Evolutionary conservation across 2,797 vertebrate genomes (phyloP).

Genomic region (Protosalanx chinensis): DNA sequence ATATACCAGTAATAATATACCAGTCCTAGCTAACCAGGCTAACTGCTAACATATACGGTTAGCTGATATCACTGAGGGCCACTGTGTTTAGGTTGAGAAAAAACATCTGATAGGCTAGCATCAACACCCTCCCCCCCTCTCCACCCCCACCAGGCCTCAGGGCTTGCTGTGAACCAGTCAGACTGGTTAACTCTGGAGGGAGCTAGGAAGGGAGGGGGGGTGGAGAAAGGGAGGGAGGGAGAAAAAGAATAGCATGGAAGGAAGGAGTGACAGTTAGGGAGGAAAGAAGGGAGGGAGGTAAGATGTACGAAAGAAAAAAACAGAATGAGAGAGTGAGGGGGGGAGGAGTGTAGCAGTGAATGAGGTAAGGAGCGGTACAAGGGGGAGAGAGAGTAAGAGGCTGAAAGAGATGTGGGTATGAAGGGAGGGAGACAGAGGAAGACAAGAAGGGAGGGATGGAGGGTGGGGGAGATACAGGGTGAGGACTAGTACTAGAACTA

Average conservation of each 20-base stretch:
- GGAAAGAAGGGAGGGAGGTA: background rate
- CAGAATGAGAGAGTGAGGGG: slow-evolving; percentile 1
- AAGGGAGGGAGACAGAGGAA: slow-evolving; percentile 24
- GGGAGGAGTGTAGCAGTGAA: background rate
- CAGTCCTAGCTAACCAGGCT: no score
- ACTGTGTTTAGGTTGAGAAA: slow-evolving; percentile 28
- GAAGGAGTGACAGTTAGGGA: slow-evolving; percentile 28
- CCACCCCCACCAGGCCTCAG: slow-evolving; percentile 41
- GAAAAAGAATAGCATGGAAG: slow-evolving; percentile 16
- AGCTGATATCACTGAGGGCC: slow-evolving; percentile 5
- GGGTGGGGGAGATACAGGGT: slow-evolving; percentile 2
- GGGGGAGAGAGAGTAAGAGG: background rate
- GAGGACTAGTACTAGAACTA: background rate
- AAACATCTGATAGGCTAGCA: slow-evolving; percentile 32
- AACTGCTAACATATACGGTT: no score
- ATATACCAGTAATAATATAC: no score
- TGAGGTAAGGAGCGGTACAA: slow-evolving; percentile 21
- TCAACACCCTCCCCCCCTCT: slow-evolving; percentile 34
- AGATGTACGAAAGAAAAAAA: background rate
- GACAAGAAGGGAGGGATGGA: slow-evolving; percentile 20
- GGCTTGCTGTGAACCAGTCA: slow-evolving; percentile 68
- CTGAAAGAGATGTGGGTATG: background rate
- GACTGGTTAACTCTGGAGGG: slow-evolving; percentile 63
- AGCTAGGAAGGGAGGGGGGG: slow-evolving; percentile 24
- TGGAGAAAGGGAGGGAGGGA: background rate